Conservation (phyloP, 2,888 invertebrate genomes). For the Dynastes grantii region DNA sequence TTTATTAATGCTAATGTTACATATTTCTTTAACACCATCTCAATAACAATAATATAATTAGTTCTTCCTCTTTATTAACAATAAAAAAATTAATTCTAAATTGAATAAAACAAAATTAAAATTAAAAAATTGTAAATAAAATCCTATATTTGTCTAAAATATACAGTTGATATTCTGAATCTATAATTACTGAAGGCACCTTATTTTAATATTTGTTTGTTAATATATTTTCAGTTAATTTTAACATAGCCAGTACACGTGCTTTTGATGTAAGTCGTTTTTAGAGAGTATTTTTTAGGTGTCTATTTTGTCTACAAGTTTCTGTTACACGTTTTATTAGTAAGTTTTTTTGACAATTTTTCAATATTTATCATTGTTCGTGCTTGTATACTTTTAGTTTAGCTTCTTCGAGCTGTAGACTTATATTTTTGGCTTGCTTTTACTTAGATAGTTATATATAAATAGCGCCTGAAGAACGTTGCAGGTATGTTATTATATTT, state of each 20-base stretch:
- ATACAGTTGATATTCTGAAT: constrained; percentile 5
- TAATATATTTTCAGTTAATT: constrained; percentile 3
- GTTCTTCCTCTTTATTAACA: constrained; percentile 13
- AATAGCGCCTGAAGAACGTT: constrained; percentile 52
- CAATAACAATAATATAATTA: constrained; percentile 22
- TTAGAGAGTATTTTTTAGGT: constrained; percentile 42
- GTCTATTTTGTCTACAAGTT: constrained; percentile 43
- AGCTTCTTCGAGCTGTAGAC: constrained; percentile 2
- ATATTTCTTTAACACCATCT: constrained; percentile 19
- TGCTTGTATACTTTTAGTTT: constrained; percentile 31
- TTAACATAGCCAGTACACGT: constrained; percentile 23
- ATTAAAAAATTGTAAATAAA: background rate
- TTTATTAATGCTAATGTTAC: constrained; percentile 11
- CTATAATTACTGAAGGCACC: constrained; percentile 30
- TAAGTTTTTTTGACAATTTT: constrained; percentile 16
- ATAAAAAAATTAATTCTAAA: constrained; percentile 16
- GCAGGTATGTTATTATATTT: constrained; percentile 52
- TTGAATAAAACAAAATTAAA: background rate
- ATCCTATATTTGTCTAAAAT: background rate
- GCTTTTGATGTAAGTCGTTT: constrained; percentile 37
- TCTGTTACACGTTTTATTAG: constrained; percentile 37
- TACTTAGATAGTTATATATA: constrained; percentile 46
- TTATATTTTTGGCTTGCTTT: constrained; percentile 50
- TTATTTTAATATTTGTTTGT: constrained; percentile 7
- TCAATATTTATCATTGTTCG: constrained; percentile 7